phyloP scores from a whole-genome alignment of 2,888 invertebrate genomes.

The Phytoseiulus persimilis region DNA sequence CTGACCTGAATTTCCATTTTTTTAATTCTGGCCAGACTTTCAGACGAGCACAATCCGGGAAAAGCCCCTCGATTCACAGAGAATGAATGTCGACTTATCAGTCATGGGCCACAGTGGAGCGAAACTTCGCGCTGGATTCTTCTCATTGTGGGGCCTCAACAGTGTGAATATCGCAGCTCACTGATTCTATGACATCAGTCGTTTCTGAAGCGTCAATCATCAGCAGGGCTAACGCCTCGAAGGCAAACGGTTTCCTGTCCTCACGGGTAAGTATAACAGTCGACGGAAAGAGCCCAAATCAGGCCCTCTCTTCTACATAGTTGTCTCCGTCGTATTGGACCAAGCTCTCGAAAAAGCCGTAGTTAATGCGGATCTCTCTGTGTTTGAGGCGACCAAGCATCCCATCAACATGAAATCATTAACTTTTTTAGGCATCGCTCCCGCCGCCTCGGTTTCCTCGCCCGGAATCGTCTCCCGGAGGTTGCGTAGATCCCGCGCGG shows the following conservation, averaged over 20 bases:
- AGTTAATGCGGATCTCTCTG: background rate
- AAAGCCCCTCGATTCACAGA: too few relatives aligned
- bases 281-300: background rate
- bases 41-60: too few relatives aligned
- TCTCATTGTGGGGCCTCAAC: too few relatives aligned
- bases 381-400: background rate
- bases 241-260: background rate
- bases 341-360: background rate
- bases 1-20: too few relatives aligned
- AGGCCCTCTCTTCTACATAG: background rate
- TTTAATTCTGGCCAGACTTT: too few relatives aligned
- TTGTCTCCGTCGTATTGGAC: background rate
- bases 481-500: background rate
- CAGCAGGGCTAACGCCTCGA: background rate
- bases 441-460: background rate
- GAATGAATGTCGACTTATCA: too few relatives aligned
- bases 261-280: background rate
- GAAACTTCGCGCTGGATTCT: too few relatives aligned
- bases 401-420: background rate
- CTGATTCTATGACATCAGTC: background rate
- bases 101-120: too few relatives aligned
- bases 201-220: background rate
- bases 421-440: background rate
- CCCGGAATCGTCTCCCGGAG: background rate
- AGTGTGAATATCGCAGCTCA: too few relatives aligned